A percentile compares a stretch with the other conserved stretches of the same genome.
Evolutionary conservation across 1,140 invertebrate species (phyloP).

Genomic region (Apocrypta bakeri): DNA sequence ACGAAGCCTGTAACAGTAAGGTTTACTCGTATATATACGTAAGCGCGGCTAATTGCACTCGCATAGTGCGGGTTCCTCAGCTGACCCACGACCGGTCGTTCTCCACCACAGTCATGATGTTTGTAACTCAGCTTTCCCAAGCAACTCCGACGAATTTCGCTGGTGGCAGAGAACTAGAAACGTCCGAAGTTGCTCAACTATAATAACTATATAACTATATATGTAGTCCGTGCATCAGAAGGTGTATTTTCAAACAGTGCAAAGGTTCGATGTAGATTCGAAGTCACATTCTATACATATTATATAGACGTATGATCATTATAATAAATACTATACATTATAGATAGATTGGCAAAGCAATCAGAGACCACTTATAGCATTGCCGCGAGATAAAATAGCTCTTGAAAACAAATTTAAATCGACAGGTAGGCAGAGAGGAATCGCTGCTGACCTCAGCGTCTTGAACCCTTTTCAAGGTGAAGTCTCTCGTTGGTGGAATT

Average conservation of each 20-base stretch:
- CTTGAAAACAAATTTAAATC: neutral
- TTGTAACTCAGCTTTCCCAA: conserved; percentile 11
- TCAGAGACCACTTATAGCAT: neutral
- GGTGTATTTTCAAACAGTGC: too few species aligned
- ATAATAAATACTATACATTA: neutral
- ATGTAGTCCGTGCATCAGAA: too few species aligned
- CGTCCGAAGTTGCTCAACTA: neutral
- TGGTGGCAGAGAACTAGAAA: neutral
- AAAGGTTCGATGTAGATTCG: too few species aligned
- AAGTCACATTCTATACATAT: too few species aligned
- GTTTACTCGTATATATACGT: neutral
- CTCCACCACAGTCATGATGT: conserved; percentile 12
- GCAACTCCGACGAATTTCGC: conserved; percentile 1
- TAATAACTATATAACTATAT: neutral
- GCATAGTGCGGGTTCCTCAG: conserved; percentile 9
- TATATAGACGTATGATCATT: too few species aligned
- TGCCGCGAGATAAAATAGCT: neutral
- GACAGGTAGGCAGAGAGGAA: neutral
- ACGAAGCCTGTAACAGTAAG: too few species aligned
- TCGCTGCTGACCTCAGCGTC: conserved; percentile 52
- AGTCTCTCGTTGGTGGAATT: conserved; percentile 34
- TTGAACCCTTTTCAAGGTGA: conserved; percentile 55
- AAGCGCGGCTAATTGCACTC: neutral
- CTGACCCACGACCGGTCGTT: neutral
- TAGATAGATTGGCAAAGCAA: neutral